Evolutionary conservation across 1,140 invertebrate species (phyloP).

Genomic region (Drosophila bipectinata): DNA sequence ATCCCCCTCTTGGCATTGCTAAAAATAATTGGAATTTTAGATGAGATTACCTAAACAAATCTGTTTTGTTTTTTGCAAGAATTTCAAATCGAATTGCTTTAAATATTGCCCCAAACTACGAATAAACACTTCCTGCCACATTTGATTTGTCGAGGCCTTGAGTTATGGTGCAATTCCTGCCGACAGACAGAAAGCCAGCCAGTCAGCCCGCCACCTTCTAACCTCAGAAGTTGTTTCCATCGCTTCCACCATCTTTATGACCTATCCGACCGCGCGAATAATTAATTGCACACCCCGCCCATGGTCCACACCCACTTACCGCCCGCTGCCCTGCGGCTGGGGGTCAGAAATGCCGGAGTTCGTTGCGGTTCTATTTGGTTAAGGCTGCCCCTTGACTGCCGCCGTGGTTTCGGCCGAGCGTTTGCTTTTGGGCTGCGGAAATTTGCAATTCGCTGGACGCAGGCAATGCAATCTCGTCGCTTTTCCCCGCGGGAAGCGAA

Average conservation of each 20-base stretch:
- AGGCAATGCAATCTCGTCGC: slow-evolving; percentile 17
- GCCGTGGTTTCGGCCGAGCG: slow-evolving; percentile 19
- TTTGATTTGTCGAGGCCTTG: slow-evolving; percentile 30
- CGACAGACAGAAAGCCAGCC: background rate
- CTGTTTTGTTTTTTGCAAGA: background rate
- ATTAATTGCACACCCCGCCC: slow-evolving; percentile 46
- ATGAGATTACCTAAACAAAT: background rate
- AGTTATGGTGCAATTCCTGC: slow-evolving; percentile 28
- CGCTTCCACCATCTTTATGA: slow-evolving; percentile 35
- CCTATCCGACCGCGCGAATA: slow-evolving; percentile 37
- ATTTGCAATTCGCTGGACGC: slow-evolving; percentile 67
- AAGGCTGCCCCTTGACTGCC: slow-evolving; percentile 51
- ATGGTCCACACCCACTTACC: background rate
- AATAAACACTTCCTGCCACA: slow-evolving; percentile 44
- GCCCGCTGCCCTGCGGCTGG: slow-evolving; percentile 8
- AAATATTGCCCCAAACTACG: slow-evolving; percentile 18
- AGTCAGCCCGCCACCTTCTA: background rate
- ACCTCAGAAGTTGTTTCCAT: slow-evolving; percentile 23
- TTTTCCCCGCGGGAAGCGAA: background rate
- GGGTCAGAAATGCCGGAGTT: slow-evolving; percentile 42
- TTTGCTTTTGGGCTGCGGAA: slow-evolving; percentile 64
- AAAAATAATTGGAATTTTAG: background rate
- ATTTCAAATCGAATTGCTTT: background rate
- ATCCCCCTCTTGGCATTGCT: background rate
- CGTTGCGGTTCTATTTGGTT: slow-evolving; percentile 47